phyloP scores from a whole-genome alignment of 2,113 vertebrate genomes.

The Cettia cetti region DNA sequence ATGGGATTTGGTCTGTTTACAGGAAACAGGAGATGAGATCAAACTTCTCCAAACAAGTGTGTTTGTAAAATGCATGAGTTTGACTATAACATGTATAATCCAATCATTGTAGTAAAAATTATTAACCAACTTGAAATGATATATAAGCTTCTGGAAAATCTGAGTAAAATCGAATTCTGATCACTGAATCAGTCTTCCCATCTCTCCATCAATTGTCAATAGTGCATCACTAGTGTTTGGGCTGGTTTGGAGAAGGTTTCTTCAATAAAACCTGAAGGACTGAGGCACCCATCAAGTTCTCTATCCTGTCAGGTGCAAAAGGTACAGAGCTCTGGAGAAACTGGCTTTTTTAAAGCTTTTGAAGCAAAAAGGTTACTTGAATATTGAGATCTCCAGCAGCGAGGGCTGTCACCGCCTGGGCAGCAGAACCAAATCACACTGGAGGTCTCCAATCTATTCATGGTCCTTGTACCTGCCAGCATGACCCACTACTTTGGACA shows the following conservation, averaged over 20 bases:
- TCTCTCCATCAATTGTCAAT: too few relatives aligned
- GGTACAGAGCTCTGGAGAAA: not conserved
- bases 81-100: too few relatives aligned
- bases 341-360: not conserved
- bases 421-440: not conserved
- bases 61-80: too few relatives aligned
- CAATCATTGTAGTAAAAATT: too few relatives aligned
- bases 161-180: too few relatives aligned
- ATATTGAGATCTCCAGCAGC: not conserved
- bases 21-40: too few relatives aligned
- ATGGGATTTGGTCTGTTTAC: too few relatives aligned
- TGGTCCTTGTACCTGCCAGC: not conserved
- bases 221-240: not conserved
- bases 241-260: not conserved
- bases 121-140: too few relatives aligned
- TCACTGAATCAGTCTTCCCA: too few relatives aligned
- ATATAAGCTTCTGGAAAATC: too few relatives aligned
- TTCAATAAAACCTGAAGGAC: not conserved
- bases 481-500: not conserved
- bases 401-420: not conserved
- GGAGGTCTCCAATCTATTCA: not conserved
- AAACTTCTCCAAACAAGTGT: too few relatives aligned
- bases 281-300: not conserved
- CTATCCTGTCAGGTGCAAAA: fast-evolving
- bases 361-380: not conserved